Evolutionary conservation across 2,113 vertebrate genomes (phyloP).

Genomic region (Monarcha castaneiventris): DNA sequence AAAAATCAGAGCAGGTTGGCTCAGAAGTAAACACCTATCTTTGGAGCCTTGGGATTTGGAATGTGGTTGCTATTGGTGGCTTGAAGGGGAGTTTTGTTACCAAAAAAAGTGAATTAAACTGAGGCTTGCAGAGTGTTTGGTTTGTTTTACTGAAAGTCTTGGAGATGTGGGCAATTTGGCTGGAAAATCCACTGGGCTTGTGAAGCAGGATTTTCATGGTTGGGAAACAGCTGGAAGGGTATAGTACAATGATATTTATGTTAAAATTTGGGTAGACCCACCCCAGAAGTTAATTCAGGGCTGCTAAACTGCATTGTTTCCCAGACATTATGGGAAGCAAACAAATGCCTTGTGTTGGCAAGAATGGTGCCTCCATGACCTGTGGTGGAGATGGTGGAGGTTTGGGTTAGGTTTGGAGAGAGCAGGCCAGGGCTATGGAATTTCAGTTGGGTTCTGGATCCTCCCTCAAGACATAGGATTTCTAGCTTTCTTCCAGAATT

Average conservation of each 20-base stretch:
- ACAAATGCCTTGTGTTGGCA: neutral
- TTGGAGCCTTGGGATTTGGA: neutral
- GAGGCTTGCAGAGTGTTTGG: neutral
- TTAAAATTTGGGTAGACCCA: constrained; percentile 9
- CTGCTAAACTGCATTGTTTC: constrained; percentile 7
- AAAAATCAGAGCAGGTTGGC: neutral
- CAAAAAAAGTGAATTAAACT: neutral
- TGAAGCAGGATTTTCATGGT: neutral
- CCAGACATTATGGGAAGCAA: neutral
- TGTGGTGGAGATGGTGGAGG: neutral
- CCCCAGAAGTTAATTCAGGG: neutral
- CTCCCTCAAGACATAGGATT: neutral
- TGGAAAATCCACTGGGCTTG: neutral
- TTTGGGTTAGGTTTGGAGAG: neutral
- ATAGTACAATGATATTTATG: neutral
- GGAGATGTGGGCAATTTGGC: neutral
- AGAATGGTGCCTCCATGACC: neutral
- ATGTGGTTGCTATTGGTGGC: neutral
- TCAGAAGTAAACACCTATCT: neutral
- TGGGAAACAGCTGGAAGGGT: neutral
- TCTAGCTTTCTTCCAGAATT: neutral
- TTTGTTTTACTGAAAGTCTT: constrained; percentile 13
- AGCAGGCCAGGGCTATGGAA: neutral
- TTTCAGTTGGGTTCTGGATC: neutral
- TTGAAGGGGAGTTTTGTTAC: neutral